Evolutionary conservation across 1,140 invertebrate species (phyloP), one percentile per base, ranked within the genome.

Genomic region (Drosophila miranda): DNA sequence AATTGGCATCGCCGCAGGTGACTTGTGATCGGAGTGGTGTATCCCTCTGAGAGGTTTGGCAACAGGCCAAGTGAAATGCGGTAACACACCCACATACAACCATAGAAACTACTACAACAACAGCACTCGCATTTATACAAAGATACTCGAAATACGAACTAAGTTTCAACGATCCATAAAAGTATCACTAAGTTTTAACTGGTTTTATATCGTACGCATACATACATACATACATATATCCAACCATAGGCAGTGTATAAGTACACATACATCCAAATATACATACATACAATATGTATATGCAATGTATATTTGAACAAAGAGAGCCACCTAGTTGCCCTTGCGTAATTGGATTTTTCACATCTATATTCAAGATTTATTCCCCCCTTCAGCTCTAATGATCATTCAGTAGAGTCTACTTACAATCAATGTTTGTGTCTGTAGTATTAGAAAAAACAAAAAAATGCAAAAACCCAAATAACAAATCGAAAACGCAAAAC

Each of bases 361-460:
- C 6, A 45, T 45, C 50, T 34, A 53, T 56, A 57, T 42, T 44
- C 51, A 59, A 34, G 41, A 72, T 78, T 63, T 54, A 11, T 72
- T 48, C 56, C 11, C 11, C 34, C 34, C 13, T 11, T 38, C 6
- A 34, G 34, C 21, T 44, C 42, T 5, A 51, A 51, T 8, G 13
- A 42, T 57, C 28, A 73, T 63, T 78, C 48, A 48, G 70, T 82
- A 84, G 75, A 45, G 61, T 68, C 70, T 66, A 74, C 56, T 21
- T 72, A 78, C 79, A 84, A 84, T 83, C 75, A 79, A 84, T 83
- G 71, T 84, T 80, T 71, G 73, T 83, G 80, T 84, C 60, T 79
- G 80, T 82, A 82, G 79, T 51, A 41, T 64, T 72, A 75, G 59
- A 43, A 63, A 54, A 30, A 60, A 38, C 3, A 49, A 14, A 16